Evolutionary conservation across 2,888 invertebrate species (phyloP), one percentile per base, ranked within the genome.

Genomic region (Terebella lapidaria): DNA sequence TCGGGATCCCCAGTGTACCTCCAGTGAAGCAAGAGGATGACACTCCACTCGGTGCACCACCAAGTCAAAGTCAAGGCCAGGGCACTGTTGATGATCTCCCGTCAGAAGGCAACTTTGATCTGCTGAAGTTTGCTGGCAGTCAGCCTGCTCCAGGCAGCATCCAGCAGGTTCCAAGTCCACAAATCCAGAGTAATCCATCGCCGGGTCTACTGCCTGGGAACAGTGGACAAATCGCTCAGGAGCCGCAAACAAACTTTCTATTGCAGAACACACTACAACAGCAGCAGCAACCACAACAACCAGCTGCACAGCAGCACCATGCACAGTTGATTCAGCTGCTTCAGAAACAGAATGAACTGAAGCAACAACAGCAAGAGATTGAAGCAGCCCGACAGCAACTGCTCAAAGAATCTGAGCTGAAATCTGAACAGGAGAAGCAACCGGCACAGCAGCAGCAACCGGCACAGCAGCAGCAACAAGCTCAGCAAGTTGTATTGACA

Each of bases 71-170:
- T n/a, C n/a, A n/a, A n/a, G n/a, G n/a, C n/a, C n/a, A n/a, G n/a
- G n/a, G n/a, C n/a, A n/a, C n/a, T n/a, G n/a, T n/a, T n/a, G 49
- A 49, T 49, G 49, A 49, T 5, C 18, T n/a, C 49, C 22, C 22
- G 15, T 5, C 5, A 20, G 18, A n/a, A 28, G 26, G 28, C 27
- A 53, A 53, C 27, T 28, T 53, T 28, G 27, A 27, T 15, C 5
- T 53, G 5, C 10, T 53, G 27, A 53, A 53, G 4, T 53, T 53
- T 27, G 26, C n/a, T n/a, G n/a, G n/a, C n/a, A n/a, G n/a, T n/a
- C n/a, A n/a, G 10, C 10, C 10, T n/a, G n/a, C n/a, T n/a, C 42
- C 42, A 35, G 42, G n/a, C 10, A 35, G 42, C 10, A n/a, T n/a
- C n/a, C 5, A 53, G 5, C 26, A 25, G 29, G 26, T 53, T 49